A percentile compares a stretch with the other conserved stretches of the same genome.
phyloP scores from a whole-genome alignment of 2,797 vertebrate genomes.

The Sebastes variabilis region DNA sequence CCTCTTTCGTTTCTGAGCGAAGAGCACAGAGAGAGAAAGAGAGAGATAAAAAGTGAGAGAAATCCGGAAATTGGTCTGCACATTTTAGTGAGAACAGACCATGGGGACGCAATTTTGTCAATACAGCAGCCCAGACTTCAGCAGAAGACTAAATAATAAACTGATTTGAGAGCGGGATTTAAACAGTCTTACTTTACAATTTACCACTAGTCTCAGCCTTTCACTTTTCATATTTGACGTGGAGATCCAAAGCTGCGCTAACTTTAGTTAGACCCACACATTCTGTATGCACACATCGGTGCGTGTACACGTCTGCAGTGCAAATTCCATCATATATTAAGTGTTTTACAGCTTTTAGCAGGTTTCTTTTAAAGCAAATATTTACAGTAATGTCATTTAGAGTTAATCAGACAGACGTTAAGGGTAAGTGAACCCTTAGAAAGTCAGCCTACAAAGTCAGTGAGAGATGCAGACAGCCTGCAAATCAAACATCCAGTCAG shows the following conservation, averaged over 20 bases:
- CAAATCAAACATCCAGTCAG: constrained; percentile 61
- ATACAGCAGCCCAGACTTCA: constrained; percentile 47
- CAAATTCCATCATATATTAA: not conserved
- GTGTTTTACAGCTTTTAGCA: not conserved
- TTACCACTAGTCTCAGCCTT: not conserved
- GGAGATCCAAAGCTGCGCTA: constrained; percentile 6
- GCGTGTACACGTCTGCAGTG: not conserved
- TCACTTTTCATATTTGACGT: constrained; percentile 26
- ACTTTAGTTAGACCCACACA: not conserved
- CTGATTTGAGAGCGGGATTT: constrained; percentile 35
- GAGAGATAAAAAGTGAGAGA: constrained; percentile 13
- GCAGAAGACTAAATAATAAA: constrained; percentile 66
- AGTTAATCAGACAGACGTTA: constrained; percentile 10
- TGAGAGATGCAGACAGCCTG: constrained; percentile 24
- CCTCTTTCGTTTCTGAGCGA: constrained; percentile 2
- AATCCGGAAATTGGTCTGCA: constrained; percentile 40
- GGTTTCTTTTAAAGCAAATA: constrained; percentile 7
- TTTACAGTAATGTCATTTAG: constrained; percentile 9
- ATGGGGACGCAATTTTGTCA: constrained; percentile 59
- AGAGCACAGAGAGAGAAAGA: not conserved
- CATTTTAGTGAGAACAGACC: constrained; percentile 34
- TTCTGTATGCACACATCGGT: not conserved
- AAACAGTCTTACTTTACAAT: constrained; percentile 24
- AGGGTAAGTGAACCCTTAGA: constrained; percentile 15
- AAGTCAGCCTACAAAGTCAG: constrained; percentile 13